Percentiles rank a stretch among this genome's conserved stretches.
Conservation (phyloP, 2,113 vertebrate genomes). For the Apodemus speciosus region DNA sequence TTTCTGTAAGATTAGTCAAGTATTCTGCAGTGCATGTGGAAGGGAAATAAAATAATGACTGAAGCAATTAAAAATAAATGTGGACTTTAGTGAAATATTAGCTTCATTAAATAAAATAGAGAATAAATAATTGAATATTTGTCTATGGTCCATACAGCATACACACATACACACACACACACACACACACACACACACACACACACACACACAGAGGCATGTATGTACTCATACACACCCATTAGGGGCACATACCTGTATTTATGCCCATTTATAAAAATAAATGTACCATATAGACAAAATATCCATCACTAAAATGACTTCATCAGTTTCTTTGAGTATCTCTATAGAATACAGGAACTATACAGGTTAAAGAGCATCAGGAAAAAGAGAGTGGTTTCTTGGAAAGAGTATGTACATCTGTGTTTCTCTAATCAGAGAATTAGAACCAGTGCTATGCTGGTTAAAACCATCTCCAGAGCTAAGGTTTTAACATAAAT, state of each 20-base stretch:
- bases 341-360: background rate
- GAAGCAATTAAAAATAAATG: background rate
- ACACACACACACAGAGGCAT: background rate
- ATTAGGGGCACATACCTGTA: background rate
- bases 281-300: background rate
- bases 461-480: background rate
- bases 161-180: background rate
- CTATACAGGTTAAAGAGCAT: background rate
- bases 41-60: background rate
- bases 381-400: background rate
- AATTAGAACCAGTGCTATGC: fast-evolving
- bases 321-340: background rate
- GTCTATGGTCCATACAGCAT: background rate
- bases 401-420: background rate
- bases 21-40: background rate
- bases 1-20: background rate
- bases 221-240: fast-evolving
- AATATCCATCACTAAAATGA: background rate
- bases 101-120: background rate
- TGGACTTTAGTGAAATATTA: background rate
- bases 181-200: background rate
- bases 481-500: background rate
- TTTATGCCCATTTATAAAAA: background rate
- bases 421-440: background rate
- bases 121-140: background rate